Conservation (phyloP, 2,888 invertebrate genomes). For the Eupithecia pulchellata region DNA sequence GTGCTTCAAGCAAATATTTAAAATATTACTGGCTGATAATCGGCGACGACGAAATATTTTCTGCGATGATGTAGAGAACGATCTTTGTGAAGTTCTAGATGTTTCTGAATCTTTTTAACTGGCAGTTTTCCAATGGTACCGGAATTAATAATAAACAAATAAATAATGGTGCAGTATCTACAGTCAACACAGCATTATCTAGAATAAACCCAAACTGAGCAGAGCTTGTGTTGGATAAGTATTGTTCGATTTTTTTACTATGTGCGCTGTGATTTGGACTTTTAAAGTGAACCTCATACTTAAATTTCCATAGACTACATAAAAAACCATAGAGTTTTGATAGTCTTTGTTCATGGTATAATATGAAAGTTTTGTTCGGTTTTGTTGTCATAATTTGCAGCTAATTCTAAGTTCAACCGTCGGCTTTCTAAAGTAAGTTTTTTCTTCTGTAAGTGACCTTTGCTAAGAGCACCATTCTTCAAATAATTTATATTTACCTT, state of each 20-base stretch:
- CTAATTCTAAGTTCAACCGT: background rate
- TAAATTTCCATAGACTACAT: background rate
- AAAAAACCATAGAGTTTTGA: background rate
- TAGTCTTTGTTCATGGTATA: background rate
- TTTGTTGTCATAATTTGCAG: background rate
- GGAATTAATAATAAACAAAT: too few relatives aligned
- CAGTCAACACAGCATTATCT: too few relatives aligned
- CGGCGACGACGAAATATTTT: background rate
- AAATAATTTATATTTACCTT: background rate
- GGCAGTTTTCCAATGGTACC: background rate
- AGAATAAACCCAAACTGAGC: too few relatives aligned
- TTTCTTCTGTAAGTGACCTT: background rate
- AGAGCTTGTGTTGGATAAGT: too few relatives aligned
- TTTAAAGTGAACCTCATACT: background rate
- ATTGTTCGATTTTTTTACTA: background rate
- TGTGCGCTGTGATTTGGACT: background rate
- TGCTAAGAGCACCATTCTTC: background rate
- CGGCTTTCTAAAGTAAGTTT: background rate
- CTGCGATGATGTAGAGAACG: background rate
- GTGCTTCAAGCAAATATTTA: conserved; percentile 19
- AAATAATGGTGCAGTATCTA: too few relatives aligned
- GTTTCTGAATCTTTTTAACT: background rate
- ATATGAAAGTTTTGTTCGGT: background rate
- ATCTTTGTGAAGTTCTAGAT: background rate
- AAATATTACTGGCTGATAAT: conserved; percentile 7